Base-by-base conservation (phyloP, 2,888 invertebrate genomes). In the Scaptomyza reducta region DNA sequence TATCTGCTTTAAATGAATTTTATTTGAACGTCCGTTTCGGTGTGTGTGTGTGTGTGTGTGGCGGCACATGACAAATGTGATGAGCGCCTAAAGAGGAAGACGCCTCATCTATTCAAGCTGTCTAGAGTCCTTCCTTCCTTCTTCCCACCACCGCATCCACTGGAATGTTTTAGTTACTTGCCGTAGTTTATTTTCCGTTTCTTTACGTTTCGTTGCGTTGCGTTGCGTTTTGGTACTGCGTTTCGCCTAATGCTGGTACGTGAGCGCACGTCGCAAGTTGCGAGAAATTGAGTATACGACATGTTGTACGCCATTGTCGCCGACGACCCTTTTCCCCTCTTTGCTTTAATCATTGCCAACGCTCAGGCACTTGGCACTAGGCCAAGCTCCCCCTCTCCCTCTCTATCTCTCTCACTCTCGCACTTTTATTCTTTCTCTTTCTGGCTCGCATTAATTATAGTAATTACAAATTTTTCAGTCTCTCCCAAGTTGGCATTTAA, bases 281-380 rank as follows among this genome's bases (percentile, higher is more conserved):
- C 40, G 69, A 87, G 44, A 70, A 81, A 81, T 81, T 81, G 67
- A 85, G 76, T 85, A 81, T 84, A 81, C 81, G 85, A 70, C 72
- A 79, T 80, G 72, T 66, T 79, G 87, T 58, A 70, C 46, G 53
- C 53, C 63, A 72, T 67, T 85, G 79, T 68, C 69, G 53, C 45
- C 51, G 38, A 35, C 57, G 14, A 7, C 53, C 53, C 18, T 29
- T 3, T 29, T n/a, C 54, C 13, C 54, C 29, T 35, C 0, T 6
- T 2, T 16, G 5, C 7, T 25, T 16, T 22, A 35, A 35, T 10
- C 29, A 62, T 18, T 16, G 50, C 38, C 38, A 14, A 46, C 50
- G 50, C 27, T 33, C 10, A 42, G 54, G 35, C 70, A 54, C 29
- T 40, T 72, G 72, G 70, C 75, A 59, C 35, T 55, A 29, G 40